A percentile compares a stretch with the other conserved stretches of the same genome.
Conservation (phyloP, 2,888 invertebrate species). For the Adineta ricciae region DNA sequence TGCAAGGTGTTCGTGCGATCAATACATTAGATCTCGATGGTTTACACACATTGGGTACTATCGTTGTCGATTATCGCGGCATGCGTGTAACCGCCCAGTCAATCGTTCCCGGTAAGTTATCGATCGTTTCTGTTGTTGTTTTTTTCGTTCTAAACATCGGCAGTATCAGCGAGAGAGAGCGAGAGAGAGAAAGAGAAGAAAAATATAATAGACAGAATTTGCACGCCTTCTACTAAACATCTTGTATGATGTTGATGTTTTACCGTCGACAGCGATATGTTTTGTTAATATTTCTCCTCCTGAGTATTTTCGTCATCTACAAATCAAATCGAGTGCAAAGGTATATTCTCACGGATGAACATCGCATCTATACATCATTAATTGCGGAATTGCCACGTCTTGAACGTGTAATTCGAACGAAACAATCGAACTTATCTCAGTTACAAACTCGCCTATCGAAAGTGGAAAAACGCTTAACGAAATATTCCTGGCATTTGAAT, state of each 20-base stretch:
- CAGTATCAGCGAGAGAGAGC: not conserved
- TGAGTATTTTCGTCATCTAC: not conserved
- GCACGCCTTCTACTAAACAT: not conserved
- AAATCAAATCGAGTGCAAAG: not conserved
- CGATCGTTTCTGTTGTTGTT: not conserved
- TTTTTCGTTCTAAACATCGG: not conserved
- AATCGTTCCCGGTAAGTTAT: constrained; percentile 70
- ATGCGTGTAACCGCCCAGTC: constrained; percentile 96
- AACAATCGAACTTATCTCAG: not conserved
- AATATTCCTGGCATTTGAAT: constrained; percentile 3
- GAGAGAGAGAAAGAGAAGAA: not conserved
- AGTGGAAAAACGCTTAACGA: not conserved
- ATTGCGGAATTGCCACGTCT: not conserved
- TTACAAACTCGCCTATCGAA: not conserved
- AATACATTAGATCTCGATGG: constrained; percentile 72
- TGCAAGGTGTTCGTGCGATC: constrained; percentile 93
- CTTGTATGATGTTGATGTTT: not conserved
- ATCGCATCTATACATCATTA: not conserved
- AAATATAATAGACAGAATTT: not conserved
- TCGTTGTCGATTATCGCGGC: constrained; percentile 93
- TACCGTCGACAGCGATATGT: not conserved
- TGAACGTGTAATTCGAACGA: not conserved
- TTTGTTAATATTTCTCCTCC: not conserved
- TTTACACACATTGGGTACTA: constrained; percentile 84
- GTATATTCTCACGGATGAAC: not conserved